A percentile compares a stretch with the other conserved stretches of the same genome.
These are phyloP conservation scores for Misgurnus mizolepis DNA, from an alignment of 2,113 vertebrate genomes.

Conservation along the genomic window DNA sequence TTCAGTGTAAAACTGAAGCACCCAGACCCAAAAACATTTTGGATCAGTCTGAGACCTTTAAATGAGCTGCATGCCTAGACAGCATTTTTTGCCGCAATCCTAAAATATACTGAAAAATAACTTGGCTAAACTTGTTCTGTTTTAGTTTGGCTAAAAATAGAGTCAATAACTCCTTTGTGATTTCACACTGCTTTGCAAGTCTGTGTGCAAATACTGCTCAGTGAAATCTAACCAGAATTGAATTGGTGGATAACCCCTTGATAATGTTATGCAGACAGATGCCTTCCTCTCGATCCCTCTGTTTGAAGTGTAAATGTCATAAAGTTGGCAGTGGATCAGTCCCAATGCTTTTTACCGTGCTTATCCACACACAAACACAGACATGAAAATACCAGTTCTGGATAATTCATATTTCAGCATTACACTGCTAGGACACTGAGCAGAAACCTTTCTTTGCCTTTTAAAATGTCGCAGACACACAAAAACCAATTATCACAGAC, in stretches of 20 bases:
- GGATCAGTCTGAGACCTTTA: background rate
- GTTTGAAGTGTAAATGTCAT: conserved; percentile 8
- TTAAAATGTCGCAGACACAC: conserved; percentile 4
- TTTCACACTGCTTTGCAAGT: background rate
- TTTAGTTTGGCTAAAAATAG: background rate
- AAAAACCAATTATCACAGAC: background rate
- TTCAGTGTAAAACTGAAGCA: background rate
- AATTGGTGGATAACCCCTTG: no score
- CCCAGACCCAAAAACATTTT: background rate
- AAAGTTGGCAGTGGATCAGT: background rate
- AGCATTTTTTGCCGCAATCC: background rate
- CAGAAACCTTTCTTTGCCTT: background rate
- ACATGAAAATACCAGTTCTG: background rate
- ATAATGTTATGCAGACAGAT: no score
- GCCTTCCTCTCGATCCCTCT: background rate
- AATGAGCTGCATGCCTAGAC: background rate
- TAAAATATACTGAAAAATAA: background rate
- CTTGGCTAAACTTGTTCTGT: no score
- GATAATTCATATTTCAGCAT: background rate
- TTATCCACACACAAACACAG: background rate
- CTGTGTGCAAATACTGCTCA: no score
- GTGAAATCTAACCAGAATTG: no score
- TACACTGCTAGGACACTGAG: background rate
- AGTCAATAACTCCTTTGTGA: background rate
- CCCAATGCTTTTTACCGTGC: background rate